A percentile compares a stretch with the other conserved stretches of the same genome.
phyloP scores from a whole-genome alignment of 2,797 vertebrate species.

The Enteromius argenteus region DNA sequence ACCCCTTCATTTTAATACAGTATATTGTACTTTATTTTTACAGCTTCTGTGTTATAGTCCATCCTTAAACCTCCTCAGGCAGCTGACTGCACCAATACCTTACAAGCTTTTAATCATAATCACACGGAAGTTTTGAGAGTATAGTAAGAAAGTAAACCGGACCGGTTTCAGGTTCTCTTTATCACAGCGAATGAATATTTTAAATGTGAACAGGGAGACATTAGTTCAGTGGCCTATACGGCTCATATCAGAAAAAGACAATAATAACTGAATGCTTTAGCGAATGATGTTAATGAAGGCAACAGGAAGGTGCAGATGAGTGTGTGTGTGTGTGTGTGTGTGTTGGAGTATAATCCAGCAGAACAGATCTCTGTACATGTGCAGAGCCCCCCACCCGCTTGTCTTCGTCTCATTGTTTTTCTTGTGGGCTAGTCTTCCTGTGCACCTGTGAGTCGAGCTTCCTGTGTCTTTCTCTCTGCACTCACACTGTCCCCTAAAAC shows the following conservation, averaged over 20 bases:
- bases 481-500: conserved; percentile 73
- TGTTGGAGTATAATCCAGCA: not conserved
- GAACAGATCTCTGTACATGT: conserved; percentile 5
- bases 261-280: not conserved
- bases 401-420: conserved; percentile 57
- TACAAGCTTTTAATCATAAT: not conserved
- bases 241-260: not conserved
- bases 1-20: not conserved
- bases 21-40: not conserved
- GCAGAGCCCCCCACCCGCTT: not conserved
- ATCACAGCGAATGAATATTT: too few relatives aligned
- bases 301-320: not conserved
- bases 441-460: conserved; percentile 83
- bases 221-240: not conserved
- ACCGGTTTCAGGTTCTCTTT: not conserved
- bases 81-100: not conserved
- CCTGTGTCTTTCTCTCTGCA: conserved; percentile 76
- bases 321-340: not conserved
- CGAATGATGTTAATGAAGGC: not conserved
- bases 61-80: not conserved
- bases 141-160: not conserved
- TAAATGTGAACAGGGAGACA: not conserved
- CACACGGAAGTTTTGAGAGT: not conserved
- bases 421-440: conserved; percentile 79
- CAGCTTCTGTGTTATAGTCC: not conserved